Base-by-base conservation (phyloP, 1,140 invertebrate species). In the Hyposmocoma kahamanoa region DNA sequence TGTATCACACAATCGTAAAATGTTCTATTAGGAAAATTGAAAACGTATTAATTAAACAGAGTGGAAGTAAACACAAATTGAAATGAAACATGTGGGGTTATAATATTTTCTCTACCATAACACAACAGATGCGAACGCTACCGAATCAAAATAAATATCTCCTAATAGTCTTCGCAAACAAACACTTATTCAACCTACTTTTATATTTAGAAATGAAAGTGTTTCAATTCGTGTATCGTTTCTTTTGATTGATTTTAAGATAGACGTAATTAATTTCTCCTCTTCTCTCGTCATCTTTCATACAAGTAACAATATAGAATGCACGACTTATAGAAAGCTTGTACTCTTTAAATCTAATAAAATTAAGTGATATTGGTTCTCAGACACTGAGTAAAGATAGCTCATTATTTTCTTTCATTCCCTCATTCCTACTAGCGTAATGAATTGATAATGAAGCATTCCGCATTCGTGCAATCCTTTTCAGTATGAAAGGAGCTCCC, bases 71-170 rank as follows among this genome's bases (percentile, higher is more conserved):
- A 62, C 46, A 47, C 55, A 50, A 43, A 58, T 47, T 56, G 44
- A 63, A 45, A 58, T 19, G 51, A 51, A 38, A 38, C 15, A 55
- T 54, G 46, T 49, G 45, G n/a, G 47, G 46, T 58, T 56, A 53
- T 36, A 54, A 57, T 53, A 59, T 59, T 66, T 66, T 66, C 54
- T 41, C 42, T 59, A 47, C 42, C 41, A 56, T 54, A 39, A 47
- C n/a, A 24, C 22, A 60, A 48, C 60, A 75, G 58, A 67, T 73
- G 67, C 63, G 51, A 67, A 72, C 42, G 47, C 55, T 56, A 42
- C 57, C 36, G 50, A 66, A 71, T 67, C 47, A 71, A 75, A 78
- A 75, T 78, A 78, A 78, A 77, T 74, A 78, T 64, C 63, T 67
- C 56, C 59, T 71, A 61, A 67, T 71, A 51, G 59, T 56, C 57